These are phyloP conservation scores for Carassius auratus DNA, from an alignment of 2,113 vertebrate species.

Conservation along the genomic window DNA sequence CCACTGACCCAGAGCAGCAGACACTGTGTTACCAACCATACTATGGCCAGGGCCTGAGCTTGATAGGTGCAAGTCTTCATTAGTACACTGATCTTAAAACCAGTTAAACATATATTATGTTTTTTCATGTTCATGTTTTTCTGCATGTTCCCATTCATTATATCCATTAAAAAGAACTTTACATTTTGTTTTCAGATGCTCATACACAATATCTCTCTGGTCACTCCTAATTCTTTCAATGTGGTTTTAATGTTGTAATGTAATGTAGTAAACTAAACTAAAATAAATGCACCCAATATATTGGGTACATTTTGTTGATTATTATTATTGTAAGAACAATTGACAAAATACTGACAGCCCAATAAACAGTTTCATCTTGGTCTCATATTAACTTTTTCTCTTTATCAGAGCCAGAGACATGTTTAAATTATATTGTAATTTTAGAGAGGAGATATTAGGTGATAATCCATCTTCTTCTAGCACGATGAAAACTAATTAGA, in stretches of 20 bases:
- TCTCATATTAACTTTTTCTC: not conserved
- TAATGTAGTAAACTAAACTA: not conserved
- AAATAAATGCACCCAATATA: not conserved
- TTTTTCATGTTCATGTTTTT: no score
- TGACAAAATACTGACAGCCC: not conserved
- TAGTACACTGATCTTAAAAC: no score
- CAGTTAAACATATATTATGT: no score
- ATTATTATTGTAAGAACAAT: not conserved
- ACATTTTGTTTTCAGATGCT: not conserved
- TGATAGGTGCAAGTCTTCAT: not conserved
- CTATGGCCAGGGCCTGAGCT: not conserved
- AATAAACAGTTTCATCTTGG: not conserved
- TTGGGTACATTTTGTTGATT: not conserved
- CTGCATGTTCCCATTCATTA: not conserved
- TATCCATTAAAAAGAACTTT: not conserved
- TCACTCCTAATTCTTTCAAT: not conserved
- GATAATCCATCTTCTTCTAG: constrained; percentile 17
- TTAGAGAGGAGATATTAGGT: constrained; percentile 7
- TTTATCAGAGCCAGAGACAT: not conserved
- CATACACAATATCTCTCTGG: not conserved
- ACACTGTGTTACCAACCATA: not conserved
- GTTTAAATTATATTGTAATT: constrained; percentile 6
- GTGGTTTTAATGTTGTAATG: not conserved
- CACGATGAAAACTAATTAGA: constrained; percentile 34
- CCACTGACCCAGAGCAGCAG: not conserved